A percentile compares a stretch with the other conserved stretches of the same genome.
phyloP scores from a whole-genome alignment of 2,797 vertebrate genomes.

The Trachurus trachurus region DNA sequence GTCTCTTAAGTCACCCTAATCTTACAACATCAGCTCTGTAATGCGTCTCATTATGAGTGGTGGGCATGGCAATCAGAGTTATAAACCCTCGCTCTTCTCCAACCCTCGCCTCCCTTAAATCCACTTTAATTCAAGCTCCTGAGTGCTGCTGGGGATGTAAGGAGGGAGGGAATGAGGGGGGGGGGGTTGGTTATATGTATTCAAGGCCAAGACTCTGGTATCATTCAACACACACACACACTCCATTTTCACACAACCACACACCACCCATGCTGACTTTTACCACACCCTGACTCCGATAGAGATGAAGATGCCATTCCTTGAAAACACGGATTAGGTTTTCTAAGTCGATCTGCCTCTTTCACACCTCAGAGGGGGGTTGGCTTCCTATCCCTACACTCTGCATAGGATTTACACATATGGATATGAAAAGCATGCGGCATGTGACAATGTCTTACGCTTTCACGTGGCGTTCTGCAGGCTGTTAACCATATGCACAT shows the following conservation, averaged over 20 bases:
- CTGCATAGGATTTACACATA: conserved; percentile 11
- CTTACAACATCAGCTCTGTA: conserved; percentile 84
- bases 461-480: conserved; percentile 12
- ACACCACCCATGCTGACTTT: neutral
- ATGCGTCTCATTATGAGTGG: conserved; percentile 83
- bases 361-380: conserved; percentile 39
- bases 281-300: neutral
- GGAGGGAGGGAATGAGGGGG: neutral
- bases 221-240: conserved; percentile 24
- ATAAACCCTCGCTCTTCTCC: conserved; percentile 74
- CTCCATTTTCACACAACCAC: conserved; percentile 11
- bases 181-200: conserved; percentile 27
- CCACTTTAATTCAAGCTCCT: conserved; percentile 73
- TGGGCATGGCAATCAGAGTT: conserved; percentile 79
- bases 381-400: conserved; percentile 1
- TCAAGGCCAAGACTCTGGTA: conserved; percentile 50
- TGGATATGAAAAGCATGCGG: conserved; percentile 34
- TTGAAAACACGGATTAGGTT: conserved; percentile 28
- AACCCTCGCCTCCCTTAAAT: conserved; percentile 71
- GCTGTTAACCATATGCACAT: conserved; percentile 19
- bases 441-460: neutral
- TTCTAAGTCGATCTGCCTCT: conserved; percentile 22
- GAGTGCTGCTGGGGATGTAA: conserved; percentile 26
- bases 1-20: conserved; percentile 81
- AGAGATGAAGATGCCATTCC: conserved; percentile 32